Evolutionary conservation across 2,797 vertebrate species (phyloP), one percentile per base, ranked within the genome.

Genomic region (Enteromius radiatus): DNA sequence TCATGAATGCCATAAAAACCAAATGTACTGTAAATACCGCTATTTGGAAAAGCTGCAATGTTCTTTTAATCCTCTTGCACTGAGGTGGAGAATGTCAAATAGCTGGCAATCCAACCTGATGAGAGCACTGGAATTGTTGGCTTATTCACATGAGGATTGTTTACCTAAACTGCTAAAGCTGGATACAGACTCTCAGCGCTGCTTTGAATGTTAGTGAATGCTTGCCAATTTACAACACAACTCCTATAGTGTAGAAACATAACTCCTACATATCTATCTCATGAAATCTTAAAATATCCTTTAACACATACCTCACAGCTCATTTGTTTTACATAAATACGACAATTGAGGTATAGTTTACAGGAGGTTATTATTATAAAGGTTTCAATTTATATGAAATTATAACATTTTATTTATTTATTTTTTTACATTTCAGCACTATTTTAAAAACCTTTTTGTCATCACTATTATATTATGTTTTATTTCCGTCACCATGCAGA

Each of bases 41-140:
- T 69, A 80, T 76, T 84, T 69, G 31, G 76, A 78, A 83, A 76
- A 74, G 45, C 78, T 43, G 69, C n/a, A 76, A 73, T 83, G 77
- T 69, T 76, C 67, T 83, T 81, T 81, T 84, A 84, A 84, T 86
- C 59, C 78, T 49, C 56, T 65, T 38, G 59, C 78, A 74, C 67
- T 78, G 65, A 82, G 41, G 80, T 83, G 76, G 83, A 90, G 92
- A 92, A 92, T 93, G 91, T 88, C 87, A 92, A 92, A 91, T 80
- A 91, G 88, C 91, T 92, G 90, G 91, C 91, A 92, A 87, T 88
- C 85, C 76, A 75, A 91, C 90, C 90, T 91, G 88, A 69, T 85
- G 83, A 86, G 86, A 88, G 71, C 88, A 87, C 88, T 90, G 89
- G 88, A 91, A 91, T 86, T 89, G 86, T 52, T 59, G 65, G 33